Conservation (phyloP, 2,888 invertebrate genomes). For the Aphidoletes aphidimyza region DNA sequence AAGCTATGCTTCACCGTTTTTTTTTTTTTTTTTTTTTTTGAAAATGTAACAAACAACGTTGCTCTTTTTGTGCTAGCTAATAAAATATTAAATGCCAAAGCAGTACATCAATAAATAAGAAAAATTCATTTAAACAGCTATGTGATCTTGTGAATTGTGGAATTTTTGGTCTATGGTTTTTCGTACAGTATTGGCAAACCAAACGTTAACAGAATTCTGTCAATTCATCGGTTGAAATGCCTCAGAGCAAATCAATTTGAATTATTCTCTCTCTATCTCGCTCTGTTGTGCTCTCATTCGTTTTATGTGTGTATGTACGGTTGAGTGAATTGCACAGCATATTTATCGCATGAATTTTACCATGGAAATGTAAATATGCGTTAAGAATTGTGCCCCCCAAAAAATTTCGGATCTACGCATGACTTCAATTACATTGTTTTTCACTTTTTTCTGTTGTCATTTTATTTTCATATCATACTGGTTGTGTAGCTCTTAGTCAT, state of each 20-base stretch:
- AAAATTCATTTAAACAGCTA: no score
- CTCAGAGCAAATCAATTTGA: slow-evolving; percentile 15
- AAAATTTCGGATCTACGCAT: slow-evolving; percentile 10
- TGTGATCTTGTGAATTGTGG: no score
- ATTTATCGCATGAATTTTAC: background rate
- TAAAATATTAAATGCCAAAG: no score
- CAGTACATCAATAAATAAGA: no score
- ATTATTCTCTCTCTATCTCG: background rate
- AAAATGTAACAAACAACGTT: background rate
- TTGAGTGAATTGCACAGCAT: slow-evolving; percentile 3
- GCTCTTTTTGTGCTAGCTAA: background rate
- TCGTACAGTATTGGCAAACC: no score
- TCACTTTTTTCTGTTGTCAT: background rate
- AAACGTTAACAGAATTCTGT: no score
- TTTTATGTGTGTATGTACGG: background rate
- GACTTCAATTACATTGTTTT: background rate
- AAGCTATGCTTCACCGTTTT: no score
- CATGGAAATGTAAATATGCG: background rate
- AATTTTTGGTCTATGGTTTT: no score
- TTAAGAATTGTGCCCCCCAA: background rate
- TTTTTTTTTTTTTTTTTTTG: background rate
- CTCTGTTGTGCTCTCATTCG: no score
- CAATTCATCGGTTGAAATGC: no score
- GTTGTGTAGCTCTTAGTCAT: background rate
- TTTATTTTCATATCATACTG: background rate